These are phyloP conservation scores for Speoplatyrhinus poulsoni DNA, from an alignment of 2,113 vertebrate genomes.

Conservation along the genomic window DNA sequence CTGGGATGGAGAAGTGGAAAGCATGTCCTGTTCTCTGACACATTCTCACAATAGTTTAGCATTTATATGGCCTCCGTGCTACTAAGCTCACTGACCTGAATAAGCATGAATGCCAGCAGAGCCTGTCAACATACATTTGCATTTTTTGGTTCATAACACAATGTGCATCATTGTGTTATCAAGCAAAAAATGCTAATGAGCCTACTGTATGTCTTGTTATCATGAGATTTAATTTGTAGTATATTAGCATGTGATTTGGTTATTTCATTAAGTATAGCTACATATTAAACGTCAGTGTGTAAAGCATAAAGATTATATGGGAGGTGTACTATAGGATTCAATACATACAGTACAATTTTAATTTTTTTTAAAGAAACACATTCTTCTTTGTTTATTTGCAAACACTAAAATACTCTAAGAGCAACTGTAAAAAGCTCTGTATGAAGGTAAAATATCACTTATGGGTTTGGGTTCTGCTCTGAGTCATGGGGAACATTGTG, in stretches of 20 bases:
- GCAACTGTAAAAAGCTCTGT: not conserved
- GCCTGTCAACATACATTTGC: slow-evolving; percentile 47
- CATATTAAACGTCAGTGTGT: not conserved
- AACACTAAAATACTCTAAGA: not conserved
- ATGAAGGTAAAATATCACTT: slow-evolving; percentile 21
- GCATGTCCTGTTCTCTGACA: slow-evolving; percentile 22
- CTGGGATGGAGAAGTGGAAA: not conserved
- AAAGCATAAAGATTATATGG: not conserved
- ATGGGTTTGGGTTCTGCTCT: slow-evolving; percentile 14
- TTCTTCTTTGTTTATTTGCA: not conserved
- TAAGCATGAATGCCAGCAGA: slow-evolving; percentile 62
- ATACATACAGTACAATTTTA: not conserved
- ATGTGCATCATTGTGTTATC: slow-evolving; percentile 47
- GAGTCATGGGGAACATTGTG: slow-evolving; percentile 36
- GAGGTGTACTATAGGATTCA: not conserved
- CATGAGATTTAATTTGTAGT: slow-evolving; percentile 27
- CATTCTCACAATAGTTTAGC: slow-evolving; percentile 16
- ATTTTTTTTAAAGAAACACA: not conserved
- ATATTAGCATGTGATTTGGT: not conserved
- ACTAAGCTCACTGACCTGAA: slow-evolving; percentile 74
- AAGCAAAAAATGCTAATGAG: slow-evolving; percentile 47
- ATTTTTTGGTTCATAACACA: too few relatives aligned
- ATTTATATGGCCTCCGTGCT: slow-evolving; percentile 31
- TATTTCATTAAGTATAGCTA: too few relatives aligned
- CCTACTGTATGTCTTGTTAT: slow-evolving; percentile 60